Percentiles rank a stretch among this genome's conserved stretches.
Conservation (phyloP, 1,140 invertebrate genomes). For the Pogonomyrmex barbatus region DNA sequence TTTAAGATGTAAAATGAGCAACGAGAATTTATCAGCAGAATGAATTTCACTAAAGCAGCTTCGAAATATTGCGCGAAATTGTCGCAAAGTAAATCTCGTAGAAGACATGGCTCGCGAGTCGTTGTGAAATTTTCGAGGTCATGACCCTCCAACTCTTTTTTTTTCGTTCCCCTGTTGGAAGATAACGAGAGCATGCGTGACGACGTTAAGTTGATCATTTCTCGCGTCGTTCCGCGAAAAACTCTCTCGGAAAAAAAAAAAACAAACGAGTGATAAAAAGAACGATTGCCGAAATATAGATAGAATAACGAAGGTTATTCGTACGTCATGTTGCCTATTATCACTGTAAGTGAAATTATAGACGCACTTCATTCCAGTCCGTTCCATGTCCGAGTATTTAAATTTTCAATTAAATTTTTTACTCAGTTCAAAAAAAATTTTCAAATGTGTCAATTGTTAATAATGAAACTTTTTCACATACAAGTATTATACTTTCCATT, state of each 20-base stretch:
- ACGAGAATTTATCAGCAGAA: background rate
- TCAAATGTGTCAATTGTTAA: background rate
- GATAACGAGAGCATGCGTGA: constrained; percentile 64
- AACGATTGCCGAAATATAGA: constrained; percentile 29
- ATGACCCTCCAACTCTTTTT: constrained; percentile 66
- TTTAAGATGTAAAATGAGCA: background rate
- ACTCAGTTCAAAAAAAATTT: background rate
- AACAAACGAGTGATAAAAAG: background rate
- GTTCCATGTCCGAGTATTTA: background rate
- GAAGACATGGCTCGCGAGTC: constrained; percentile 68
- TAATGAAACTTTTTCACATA: background rate
- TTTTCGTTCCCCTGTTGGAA: constrained; percentile 49
- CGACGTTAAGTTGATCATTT: constrained; percentile 35
- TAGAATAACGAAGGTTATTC: background rate
- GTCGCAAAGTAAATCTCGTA: constrained; percentile 22
- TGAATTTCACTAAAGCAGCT: background rate
- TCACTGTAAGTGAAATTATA: background rate
- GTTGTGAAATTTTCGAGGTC: constrained; percentile 83
- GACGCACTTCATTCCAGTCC: background rate
- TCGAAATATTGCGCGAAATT: constrained; percentile 21
- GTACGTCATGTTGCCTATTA: background rate
- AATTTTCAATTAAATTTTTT: background rate
- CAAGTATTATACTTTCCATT: background rate
- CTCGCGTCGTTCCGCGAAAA: constrained; percentile 66
- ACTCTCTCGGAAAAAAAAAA: background rate